These are phyloP conservation scores for Drosophila testacea DNA, from an alignment of 2,888 invertebrate genomes.

Conservation along the genomic window DNA sequence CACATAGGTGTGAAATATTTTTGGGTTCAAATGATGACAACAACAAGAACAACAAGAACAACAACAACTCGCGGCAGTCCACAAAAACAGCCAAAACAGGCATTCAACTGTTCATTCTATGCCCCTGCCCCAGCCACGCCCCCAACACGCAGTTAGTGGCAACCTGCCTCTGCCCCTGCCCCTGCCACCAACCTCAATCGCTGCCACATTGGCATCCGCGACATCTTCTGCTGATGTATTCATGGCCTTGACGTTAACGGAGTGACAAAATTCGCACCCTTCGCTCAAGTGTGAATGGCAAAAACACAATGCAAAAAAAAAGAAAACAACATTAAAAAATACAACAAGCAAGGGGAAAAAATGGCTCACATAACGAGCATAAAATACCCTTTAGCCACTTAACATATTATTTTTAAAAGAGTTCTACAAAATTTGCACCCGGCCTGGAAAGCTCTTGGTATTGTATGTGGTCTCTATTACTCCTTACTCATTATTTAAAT, in stretches of 20 bases:
- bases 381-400: slow-evolving; percentile 8
- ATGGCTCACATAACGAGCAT: not conserved
- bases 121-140: slow-evolving; percentile 39
- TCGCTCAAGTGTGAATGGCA: slow-evolving; percentile 62
- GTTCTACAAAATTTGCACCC: no score
- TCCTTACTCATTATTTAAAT: no score
- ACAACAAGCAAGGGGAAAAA: not conserved
- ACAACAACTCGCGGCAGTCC: slow-evolving; percentile 25
- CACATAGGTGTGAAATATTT: slow-evolving; percentile 75
- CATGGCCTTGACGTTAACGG: slow-evolving; percentile 79
- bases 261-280: slow-evolving; percentile 82
- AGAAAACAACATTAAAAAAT: slow-evolving; percentile 23
- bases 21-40: slow-evolving; percentile 64
- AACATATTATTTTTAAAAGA: no score
- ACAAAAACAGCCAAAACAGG: slow-evolving; percentile 45
- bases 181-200: not conserved
- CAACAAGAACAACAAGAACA: slow-evolving; percentile 29
- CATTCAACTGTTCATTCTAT: slow-evolving; percentile 49
- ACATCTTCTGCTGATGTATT: slow-evolving; percentile 68
- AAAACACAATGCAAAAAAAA: slow-evolving; percentile 31
- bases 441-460: no score
- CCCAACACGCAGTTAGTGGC: slow-evolving; percentile 12
- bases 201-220: slow-evolving; percentile 36
- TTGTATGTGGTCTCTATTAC: no score
- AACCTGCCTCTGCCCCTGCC: not conserved